Evolutionary conservation across 2,888 invertebrate genomes (phyloP).

Genomic region (Hartigia nigra): DNA sequence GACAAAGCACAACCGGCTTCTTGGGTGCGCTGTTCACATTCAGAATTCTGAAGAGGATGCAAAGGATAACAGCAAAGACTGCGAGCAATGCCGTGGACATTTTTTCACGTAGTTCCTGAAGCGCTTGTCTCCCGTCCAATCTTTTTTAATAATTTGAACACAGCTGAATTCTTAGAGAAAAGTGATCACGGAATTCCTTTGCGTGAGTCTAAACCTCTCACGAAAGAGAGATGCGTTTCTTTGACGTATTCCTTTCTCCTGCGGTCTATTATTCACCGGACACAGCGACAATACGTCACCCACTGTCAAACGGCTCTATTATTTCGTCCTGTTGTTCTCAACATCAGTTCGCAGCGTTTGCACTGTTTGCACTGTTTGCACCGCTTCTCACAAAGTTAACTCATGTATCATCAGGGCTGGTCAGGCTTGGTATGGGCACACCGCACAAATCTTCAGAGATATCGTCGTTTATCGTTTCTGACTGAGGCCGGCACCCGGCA

Average conservation of each 20-base stretch:
- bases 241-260: not conserved
- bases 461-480: not conserved
- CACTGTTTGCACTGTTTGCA: too few relatives aligned
- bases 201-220: not conserved
- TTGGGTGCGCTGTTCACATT: slow-evolving; percentile 87
- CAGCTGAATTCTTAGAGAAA: not conserved
- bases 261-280: not conserved
- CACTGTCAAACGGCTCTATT: not conserved
- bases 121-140: not conserved
- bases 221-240: not conserved
- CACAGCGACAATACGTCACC: not conserved
- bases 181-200: not conserved
- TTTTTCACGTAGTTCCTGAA: slow-evolving; percentile 21
- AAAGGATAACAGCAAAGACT: slow-evolving; percentile 83
- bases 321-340: not conserved
- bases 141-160: not conserved
- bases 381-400: not conserved
- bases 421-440: not conserved
- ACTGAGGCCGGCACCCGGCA: not conserved
- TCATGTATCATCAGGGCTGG: not conserved
- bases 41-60: slow-evolving; percentile 84
- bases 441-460: not conserved
- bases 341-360: not conserved
- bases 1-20: slow-evolving; percentile 81
- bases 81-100: slow-evolving; percentile 88